phyloP scores from a whole-genome alignment of 2,113 vertebrate genomes.

The Serilophus lunatus region DNA sequence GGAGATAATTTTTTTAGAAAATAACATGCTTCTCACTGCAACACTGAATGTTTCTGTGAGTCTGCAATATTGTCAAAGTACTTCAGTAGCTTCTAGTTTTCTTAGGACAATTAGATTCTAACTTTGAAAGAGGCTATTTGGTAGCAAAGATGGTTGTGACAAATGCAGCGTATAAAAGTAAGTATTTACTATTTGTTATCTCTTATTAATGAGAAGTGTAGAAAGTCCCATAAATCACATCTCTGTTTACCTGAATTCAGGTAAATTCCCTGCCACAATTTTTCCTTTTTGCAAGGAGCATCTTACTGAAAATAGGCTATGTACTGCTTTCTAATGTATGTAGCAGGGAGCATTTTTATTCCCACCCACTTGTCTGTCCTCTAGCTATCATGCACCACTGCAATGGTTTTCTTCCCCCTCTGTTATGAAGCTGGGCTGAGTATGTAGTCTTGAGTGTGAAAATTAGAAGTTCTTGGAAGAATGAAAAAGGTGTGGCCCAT shows the following conservation, averaged over 20 bases:
- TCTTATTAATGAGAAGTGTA: background rate
- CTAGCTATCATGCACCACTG: background rate
- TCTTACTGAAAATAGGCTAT: background rate
- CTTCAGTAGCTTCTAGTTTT: background rate
- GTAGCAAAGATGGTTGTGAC: conserved; percentile 15
- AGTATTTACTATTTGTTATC: conserved; percentile 4
- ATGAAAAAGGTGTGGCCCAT: background rate
- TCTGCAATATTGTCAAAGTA: background rate
- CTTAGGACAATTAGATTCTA: background rate
- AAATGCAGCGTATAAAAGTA: conserved; percentile 34
- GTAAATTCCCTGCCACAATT: background rate
- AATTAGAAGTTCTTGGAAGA: background rate
- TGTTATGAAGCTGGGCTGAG: background rate
- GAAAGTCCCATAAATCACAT: conserved; percentile 23
- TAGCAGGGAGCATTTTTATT: background rate
- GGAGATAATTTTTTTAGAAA: background rate
- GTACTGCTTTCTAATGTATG: background rate
- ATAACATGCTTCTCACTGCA: background rate
- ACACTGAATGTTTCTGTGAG: background rate
- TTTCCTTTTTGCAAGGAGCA: background rate
- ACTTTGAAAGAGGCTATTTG: background rate
- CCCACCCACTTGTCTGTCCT: background rate
- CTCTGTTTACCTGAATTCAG: background rate
- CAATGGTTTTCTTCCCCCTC: background rate
- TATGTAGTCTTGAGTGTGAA: background rate